Percentiles rank a stretch among this genome's conserved stretches.
Evolutionary conservation across 2,797 vertebrate species (phyloP).

Genomic region (Microchirus variegatus): DNA sequence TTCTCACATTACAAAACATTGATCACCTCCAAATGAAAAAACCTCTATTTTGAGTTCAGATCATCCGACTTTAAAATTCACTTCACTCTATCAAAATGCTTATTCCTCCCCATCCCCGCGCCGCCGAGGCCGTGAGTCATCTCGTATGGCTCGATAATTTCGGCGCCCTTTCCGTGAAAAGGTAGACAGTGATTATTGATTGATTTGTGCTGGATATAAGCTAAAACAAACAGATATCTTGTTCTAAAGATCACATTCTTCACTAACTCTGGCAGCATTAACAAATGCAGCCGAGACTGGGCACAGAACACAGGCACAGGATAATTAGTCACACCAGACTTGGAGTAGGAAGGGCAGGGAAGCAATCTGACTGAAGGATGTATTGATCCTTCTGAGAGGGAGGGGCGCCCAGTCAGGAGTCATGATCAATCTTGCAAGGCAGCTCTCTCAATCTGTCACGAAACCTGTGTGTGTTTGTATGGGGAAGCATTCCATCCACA

Average conservation of each 20-base stretch:
- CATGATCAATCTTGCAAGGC: constrained; percentile 78
- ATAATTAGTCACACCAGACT: constrained; percentile 82
- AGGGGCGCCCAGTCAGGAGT: constrained; percentile 72
- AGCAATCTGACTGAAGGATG: constrained; percentile 81
- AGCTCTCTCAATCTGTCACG: constrained; percentile 76
- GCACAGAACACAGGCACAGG: constrained; percentile 71
- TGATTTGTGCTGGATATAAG: constrained; percentile 48
- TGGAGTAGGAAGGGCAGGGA: constrained; percentile 69
- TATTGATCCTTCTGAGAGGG: constrained; percentile 77
- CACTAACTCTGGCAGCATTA: constrained; percentile 62
- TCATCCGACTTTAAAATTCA: constrained; percentile 32
- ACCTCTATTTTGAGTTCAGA: constrained; percentile 18
- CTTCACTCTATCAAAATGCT: constrained; percentile 26
- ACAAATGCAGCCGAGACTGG: constrained; percentile 68
- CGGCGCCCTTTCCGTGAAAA: constrained; percentile 44
- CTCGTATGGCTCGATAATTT: constrained; percentile 53
- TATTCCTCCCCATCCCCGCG: constrained; percentile 9
- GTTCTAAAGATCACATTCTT: constrained; percentile 67
- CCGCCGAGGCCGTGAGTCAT: constrained; percentile 41
- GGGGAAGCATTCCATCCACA: constrained; percentile 52
- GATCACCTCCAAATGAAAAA: constrained; percentile 9
- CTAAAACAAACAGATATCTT: constrained; percentile 72
- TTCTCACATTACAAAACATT: not conserved
- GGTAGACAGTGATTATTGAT: constrained; percentile 66
- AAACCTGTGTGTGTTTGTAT: constrained; percentile 62